phyloP scores from a whole-genome alignment of 2,797 vertebrate genomes.

The Muscicapa comitata region DNA sequence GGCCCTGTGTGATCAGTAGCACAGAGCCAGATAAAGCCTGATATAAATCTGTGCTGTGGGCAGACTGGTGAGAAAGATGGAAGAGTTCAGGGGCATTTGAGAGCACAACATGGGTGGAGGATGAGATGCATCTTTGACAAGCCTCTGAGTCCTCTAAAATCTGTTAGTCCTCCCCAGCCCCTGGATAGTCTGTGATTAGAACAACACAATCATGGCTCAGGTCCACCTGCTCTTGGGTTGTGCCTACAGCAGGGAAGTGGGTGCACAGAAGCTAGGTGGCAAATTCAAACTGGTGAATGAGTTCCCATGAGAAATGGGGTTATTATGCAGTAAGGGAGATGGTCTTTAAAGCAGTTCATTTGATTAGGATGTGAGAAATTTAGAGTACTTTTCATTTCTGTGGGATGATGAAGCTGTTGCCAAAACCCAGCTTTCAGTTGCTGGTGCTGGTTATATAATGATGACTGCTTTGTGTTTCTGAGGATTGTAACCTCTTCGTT shows the following conservation, averaged over 20 bases:
- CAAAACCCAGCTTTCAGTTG: background rate
- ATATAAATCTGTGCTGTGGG: background rate
- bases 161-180: background rate
- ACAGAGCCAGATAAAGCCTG: background rate
- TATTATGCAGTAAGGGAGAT: background rate
- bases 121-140: background rate
- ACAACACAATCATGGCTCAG: accelerated
- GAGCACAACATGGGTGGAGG: background rate
- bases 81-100: background rate
- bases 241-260: background rate
- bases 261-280: background rate
- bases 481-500: background rate
- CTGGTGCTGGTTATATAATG: background rate
- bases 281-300: background rate
- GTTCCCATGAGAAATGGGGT: background rate
- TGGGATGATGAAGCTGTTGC: background rate
- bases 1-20: background rate
- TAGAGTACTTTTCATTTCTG: background rate
- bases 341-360: background rate
- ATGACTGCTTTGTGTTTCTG: background rate
- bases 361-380: background rate
- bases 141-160: background rate
- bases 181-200: background rate
- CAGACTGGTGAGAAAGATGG: background rate
- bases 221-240: background rate